Base-by-base conservation (phyloP, 2,797 vertebrate genomes). In the Clamator glandarius region DNA sequence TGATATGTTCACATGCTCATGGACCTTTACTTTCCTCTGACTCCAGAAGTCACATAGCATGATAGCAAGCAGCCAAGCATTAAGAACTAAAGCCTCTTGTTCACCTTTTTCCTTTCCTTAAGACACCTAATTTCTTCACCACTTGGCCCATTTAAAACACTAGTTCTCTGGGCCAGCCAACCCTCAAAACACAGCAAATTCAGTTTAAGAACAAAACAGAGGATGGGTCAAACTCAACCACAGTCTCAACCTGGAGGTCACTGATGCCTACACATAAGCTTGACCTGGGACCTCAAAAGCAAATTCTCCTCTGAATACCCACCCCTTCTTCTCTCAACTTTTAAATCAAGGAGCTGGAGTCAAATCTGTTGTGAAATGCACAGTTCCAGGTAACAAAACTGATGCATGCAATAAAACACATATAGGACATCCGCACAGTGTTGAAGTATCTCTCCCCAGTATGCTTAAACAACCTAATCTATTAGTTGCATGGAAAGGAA, bases 351-450 rank as follows among this genome's bases (percentile, higher is more conserved):
- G 13, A 74, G 39, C 31, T 36, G 25, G 41, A 68, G 44, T 29
- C 25, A 50, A 54, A 92, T 48, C 41, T 61, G 15, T 39, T 41
- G 17, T 18, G 13, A 58, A 74, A 51, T 8, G n/a, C 31, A 39
- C 11, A 50, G 19, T 21, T 76, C 48, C 58, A 46, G 13, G 26
- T 59, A 75, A 72, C 23, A 85, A 67, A 78, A 70, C 11, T 33
- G 29, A 59, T 1, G 11, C 23, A 52, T 0, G 0, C 50, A 50
- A 66, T 24, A 70, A 75, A 46, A 67, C 44, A 63, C 75, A 82
- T 12, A 21, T 11, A 51, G n/a, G 12, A 48, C 24, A 51, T 7
- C 7, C 1, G 0, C 14, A 36, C 46, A 59, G 46, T 8, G 17
- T 39, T 13, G 41, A 69, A 72, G 8, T 31, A 54, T 59, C 35